Percentiles rank a stretch among this genome's conserved stretches.
Conservation (phyloP, 2,888 invertebrate genomes). For the Morinoia aosen region DNA sequence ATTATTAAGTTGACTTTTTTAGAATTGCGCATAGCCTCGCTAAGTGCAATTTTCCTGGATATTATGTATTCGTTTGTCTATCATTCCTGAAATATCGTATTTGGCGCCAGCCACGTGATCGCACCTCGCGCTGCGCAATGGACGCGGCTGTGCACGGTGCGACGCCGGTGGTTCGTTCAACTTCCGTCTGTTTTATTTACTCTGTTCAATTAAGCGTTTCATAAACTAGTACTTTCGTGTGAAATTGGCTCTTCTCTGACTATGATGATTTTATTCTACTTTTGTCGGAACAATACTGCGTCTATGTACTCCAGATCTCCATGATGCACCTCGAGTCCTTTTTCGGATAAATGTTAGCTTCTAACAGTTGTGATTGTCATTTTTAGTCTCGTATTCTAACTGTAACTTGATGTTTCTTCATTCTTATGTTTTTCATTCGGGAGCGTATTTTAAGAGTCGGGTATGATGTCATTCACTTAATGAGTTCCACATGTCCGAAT, state of each 20-base stretch:
- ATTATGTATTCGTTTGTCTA: neutral
- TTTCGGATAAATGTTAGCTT: neutral
- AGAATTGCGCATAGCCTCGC: neutral
- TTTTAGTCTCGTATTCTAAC: neutral
- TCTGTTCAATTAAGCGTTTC: neutral
- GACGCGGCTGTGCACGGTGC: neutral
- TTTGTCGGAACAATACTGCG: neutral
- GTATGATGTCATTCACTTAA: too few relatives aligned
- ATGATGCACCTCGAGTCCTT: neutral
- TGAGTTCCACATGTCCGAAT: too few relatives aligned
- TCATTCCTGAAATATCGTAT: constrained; percentile 8
- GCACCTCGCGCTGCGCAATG: constrained; percentile 14
- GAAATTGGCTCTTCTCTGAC: neutral
- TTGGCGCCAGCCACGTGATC: constrained; percentile 51
- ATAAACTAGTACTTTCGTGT: neutral
- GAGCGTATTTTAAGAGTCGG: too few relatives aligned
- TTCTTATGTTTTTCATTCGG: too few relatives aligned
- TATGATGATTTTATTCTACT: neutral
- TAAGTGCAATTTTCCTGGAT: neutral
- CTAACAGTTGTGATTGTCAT: neutral
- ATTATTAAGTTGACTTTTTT: neutral
- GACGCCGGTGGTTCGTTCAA: neutral
- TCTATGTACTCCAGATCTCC: neutral
- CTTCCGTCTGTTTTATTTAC: neutral
- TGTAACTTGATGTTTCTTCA: neutral